Evolutionary conservation across 53 echinoderm and acorn worm species (phyloP), one percentile per base, ranked within the genome.

Genomic region (Stichopus horrens): DNA sequence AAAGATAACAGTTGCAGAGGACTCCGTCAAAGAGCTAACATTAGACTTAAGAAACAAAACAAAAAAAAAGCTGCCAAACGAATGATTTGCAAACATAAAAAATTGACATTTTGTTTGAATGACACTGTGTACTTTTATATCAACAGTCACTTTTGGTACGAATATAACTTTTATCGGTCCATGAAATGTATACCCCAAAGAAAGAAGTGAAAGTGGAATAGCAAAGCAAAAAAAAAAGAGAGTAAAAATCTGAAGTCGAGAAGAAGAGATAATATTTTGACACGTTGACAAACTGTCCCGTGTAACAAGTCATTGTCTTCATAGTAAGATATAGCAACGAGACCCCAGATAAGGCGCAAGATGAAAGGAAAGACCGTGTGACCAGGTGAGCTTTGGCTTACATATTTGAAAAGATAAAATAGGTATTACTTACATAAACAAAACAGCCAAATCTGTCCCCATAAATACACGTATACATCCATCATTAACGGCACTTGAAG

Each of bases 311-410:
- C 16, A 63, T 63, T 16, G 10, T 63, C 16, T 10, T 10, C 63
- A 10, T 13, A 16, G 63, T 10, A 63, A 63, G 10, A 63, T 10
- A 13, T 13, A 10, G 16, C 63, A 63, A 4, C 16, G 63, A 63
- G 63, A 63, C 5, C 16, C 16, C 13, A 5, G 10, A 13, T 13
- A 63, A 63, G 63, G 7, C 7, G 4, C 16, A 63, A 10, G 16
- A 16, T 63, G 10, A 63, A 63, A 63, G 37, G 37, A 37, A 37
- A 37, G 37, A 37, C 37, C 37, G 37, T 4, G 4, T 4, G 14
- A 52, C 79, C 79, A 79, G 79, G 79, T 79, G 79, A 79, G 79
- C 54, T 7, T 53, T 79, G 51, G 55, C 79, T 79, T 18, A 19
- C 55, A 79, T 79, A 79, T 79, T 79, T 79, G 52, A 19, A 51